Conservation (phyloP, 1,140 invertebrate species). For the Alviniconcha marisindica region DNA sequence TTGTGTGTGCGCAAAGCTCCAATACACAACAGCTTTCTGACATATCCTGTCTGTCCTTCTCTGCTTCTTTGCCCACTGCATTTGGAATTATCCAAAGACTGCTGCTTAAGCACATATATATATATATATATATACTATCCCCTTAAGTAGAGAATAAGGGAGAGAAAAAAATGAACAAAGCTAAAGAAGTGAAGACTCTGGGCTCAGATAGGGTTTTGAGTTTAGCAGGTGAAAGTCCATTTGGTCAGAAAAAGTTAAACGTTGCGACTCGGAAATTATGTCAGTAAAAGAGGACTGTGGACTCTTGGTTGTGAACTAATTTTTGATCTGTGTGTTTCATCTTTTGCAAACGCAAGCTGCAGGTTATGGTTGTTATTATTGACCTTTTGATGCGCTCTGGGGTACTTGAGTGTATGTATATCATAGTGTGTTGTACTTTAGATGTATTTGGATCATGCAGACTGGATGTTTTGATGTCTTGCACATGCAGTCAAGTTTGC, state of each 20-base stretch:
- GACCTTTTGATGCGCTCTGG: slow-evolving; percentile 19
- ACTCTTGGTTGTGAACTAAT: slow-evolving; percentile 11
- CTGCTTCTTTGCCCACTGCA: too few species aligned
- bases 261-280: too few species aligned
- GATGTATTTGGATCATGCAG: slow-evolving; percentile 17
- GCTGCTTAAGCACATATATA: too few species aligned
- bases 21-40: too few species aligned
- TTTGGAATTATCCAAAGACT: too few species aligned
- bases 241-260: too few species aligned
- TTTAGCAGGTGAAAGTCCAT: too few species aligned
- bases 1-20: too few species aligned
- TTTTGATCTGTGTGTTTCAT: slow-evolving; percentile 36
- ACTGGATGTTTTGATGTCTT: slow-evolving; percentile 39
- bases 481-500: slow-evolving; percentile 41
- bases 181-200: too few species aligned
- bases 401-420: slow-evolving; percentile 5
- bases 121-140: too few species aligned
- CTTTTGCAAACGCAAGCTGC: slow-evolving; percentile 39
- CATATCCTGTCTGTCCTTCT: too few species aligned
- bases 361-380: background rate
- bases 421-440: slow-evolving; percentile 25
- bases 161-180: background rate
- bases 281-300: slow-evolving; percentile 8
- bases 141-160: background rate
- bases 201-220: too few species aligned